Evolutionary conservation across 2,888 invertebrate species (phyloP).

Genomic region (Homarus gammarus): DNA sequence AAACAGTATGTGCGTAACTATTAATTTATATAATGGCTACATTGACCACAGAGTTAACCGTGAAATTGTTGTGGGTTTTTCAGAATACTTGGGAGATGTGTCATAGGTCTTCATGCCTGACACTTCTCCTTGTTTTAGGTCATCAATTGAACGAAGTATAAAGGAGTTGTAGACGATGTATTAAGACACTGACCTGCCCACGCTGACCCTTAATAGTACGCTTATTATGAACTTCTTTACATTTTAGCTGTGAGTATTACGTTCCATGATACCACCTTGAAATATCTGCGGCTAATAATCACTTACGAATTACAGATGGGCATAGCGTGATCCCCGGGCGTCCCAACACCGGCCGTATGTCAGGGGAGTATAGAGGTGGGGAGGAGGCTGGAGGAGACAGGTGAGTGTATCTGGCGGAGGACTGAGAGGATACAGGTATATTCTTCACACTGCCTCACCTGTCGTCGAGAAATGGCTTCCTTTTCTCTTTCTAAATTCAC

Average conservation of each 20-base stretch:
- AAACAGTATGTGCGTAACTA: conserved; percentile 74
- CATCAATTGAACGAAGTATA: conserved; percentile 38
- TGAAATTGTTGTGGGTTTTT: conserved; percentile 65
- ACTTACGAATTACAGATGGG: conserved; percentile 60
- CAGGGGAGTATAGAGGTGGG: background rate
- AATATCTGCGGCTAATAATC: conserved; percentile 70
- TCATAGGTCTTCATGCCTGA: conserved; percentile 30
- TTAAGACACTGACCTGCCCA: conserved; percentile 11
- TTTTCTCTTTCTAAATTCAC: conserved; percentile 2
- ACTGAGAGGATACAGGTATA: conserved; percentile 60
- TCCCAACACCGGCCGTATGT: conserved; percentile 9
- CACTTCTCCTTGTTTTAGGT: background rate
- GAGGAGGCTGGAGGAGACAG: background rate
- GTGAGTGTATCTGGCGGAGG: conserved; percentile 15
- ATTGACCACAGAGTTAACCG: conserved; percentile 72
- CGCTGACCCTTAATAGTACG: conserved; percentile 65
- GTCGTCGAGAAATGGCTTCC: conserved; percentile 44
- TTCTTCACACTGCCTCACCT: conserved; percentile 49
- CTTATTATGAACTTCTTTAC: conserved; percentile 71
- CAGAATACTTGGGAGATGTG: conserved; percentile 50
- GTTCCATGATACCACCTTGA: conserved; percentile 63
- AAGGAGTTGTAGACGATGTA: conserved; percentile 22
- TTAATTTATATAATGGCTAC: conserved; percentile 75
- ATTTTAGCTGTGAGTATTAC: conserved; percentile 66
- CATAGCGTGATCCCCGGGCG: background rate